Percentiles rank a stretch among this genome's conserved stretches.
phyloP scores from a whole-genome alignment of 2,888 invertebrate genomes.

The Ypsolopha scabrella region DNA sequence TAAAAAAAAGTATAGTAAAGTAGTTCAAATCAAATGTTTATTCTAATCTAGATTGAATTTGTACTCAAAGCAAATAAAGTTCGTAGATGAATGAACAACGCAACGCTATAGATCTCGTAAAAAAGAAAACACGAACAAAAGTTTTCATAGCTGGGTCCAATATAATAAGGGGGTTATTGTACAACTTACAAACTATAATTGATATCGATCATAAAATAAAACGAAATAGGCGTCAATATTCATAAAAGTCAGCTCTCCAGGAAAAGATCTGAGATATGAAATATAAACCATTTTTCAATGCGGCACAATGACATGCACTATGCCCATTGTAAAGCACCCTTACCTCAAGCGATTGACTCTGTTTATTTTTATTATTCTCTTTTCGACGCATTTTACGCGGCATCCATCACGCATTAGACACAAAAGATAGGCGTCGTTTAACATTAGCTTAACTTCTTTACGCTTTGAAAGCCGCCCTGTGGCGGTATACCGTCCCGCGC shows the following conservation, averaged over 20 bases:
- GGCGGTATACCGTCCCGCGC: background rate
- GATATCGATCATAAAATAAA: slow-evolving; percentile 6
- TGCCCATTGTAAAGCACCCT: slow-evolving; percentile 36
- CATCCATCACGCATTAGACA: slow-evolving; percentile 60
- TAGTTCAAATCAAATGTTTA: no score
- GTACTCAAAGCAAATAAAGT: no score
- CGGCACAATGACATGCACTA: slow-evolving; percentile 34
- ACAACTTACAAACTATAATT: background rate
- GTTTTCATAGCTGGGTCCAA: no score
- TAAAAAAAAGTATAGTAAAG: no score
- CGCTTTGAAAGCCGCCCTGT: slow-evolving; percentile 52
- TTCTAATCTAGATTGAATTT: no score
- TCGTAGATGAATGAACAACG: no score
- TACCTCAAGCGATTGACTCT: slow-evolving; percentile 28
- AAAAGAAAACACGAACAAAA: no score
- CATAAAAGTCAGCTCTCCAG: slow-evolving; percentile 46
- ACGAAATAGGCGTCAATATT: slow-evolving; percentile 31
- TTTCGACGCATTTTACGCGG: slow-evolving; percentile 45
- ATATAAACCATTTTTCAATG: slow-evolving; percentile 46
- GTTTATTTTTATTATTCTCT: slow-evolving; percentile 41
- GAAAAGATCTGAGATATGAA: slow-evolving; percentile 30
- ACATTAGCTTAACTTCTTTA: slow-evolving; percentile 69
- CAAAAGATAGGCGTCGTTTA: slow-evolving; percentile 67
- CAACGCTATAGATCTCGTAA: no score
- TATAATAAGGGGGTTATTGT: no score